Evolutionary conservation across 2,113 vertebrate genomes (phyloP).

Genomic region (Salvelinus sp.): DNA sequence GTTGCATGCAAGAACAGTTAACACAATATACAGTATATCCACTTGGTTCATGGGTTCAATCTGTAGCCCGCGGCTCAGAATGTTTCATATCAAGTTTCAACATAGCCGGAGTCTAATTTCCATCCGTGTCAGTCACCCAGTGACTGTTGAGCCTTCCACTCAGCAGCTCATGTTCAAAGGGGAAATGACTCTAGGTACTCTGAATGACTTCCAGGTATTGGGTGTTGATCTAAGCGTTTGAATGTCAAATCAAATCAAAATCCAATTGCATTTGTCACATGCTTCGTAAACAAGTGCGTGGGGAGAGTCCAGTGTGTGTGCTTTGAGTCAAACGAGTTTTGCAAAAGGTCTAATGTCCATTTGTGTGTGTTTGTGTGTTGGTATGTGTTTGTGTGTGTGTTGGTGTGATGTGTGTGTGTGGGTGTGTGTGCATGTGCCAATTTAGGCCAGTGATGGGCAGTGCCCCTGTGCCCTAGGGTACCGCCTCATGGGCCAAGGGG

Average conservation of each 20-base stretch:
- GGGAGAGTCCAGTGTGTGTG: too few relatives aligned
- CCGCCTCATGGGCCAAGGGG: conserved; percentile 34
- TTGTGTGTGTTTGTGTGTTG: background rate
- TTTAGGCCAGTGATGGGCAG: conserved; percentile 77
- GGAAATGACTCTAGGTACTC: conserved; percentile 1
- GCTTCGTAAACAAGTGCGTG: too few relatives aligned
- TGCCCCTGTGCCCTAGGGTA: conserved; percentile 81
- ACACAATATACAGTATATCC: background rate
- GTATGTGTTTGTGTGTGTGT: background rate
- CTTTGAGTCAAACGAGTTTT: too few relatives aligned
- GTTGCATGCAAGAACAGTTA: background rate
- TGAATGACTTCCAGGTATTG: background rate
- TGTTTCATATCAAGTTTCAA: conserved; percentile 52
- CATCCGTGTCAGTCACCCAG: conserved; percentile 1
- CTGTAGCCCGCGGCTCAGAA: conserved; percentile 56
- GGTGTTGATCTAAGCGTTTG: background rate
- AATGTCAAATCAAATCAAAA: background rate
- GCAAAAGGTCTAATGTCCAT: background rate
- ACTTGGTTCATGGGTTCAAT: conserved; percentile 42
- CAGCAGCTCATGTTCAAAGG: conserved; percentile 35
- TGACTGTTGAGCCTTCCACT: conserved; percentile 35
- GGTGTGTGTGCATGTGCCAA: conserved; percentile 1
- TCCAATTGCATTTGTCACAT: too few relatives aligned
- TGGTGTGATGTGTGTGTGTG: too few relatives aligned
- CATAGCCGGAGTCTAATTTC: conserved; percentile 48